Evolutionary conservation across 2,113 vertebrate genomes (phyloP), one percentile per base, ranked within the genome.

Genomic region (Arizona elegans): DNA sequence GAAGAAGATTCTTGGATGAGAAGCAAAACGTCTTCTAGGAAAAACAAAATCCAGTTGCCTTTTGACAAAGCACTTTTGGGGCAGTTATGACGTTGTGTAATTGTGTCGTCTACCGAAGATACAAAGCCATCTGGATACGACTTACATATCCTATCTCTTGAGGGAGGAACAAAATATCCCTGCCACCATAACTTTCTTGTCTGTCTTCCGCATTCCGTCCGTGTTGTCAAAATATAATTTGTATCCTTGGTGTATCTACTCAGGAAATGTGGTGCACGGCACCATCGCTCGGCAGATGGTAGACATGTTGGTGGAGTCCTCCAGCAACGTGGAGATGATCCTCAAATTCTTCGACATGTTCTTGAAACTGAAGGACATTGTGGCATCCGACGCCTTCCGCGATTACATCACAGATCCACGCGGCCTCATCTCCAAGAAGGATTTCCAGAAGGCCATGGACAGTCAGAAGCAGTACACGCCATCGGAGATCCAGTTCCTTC

Each of bases 291-390:
- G 98, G 52, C 99, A 99, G 96, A 99, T 99, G 99, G 99, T 99
- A 70, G 99, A 99, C 98, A 99, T 99, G 99, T 97, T 99, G 88
- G 99, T 99, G 94, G 99, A 99, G 92, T 99, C 99, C 3, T 99
- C 99, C 6, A 99, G 98, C 97, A 99, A 99, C 0, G 99, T 99
- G 95, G 99, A 99, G 96, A 99, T 99, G 98, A 99, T 99, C 96
- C 98, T 99, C 81, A 99, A 99, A 96, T 99, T 99, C 98, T 99
- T 99, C 0, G 99, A 99, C 97, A 99, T 99, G 99, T 99, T 99
- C 98, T 98, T 99, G 13, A 99, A 99, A 96, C 98, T 99, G 89
- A 99, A 99, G 92, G 99, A 99, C 97, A 99, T 99, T 5, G 98
- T 99, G 92, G 98, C 98, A 0, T 99, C 99, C 0, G 99, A 99